Conservation (phyloP, 2,888 invertebrate genomes). For the Cryptocephalus moraei region DNA sequence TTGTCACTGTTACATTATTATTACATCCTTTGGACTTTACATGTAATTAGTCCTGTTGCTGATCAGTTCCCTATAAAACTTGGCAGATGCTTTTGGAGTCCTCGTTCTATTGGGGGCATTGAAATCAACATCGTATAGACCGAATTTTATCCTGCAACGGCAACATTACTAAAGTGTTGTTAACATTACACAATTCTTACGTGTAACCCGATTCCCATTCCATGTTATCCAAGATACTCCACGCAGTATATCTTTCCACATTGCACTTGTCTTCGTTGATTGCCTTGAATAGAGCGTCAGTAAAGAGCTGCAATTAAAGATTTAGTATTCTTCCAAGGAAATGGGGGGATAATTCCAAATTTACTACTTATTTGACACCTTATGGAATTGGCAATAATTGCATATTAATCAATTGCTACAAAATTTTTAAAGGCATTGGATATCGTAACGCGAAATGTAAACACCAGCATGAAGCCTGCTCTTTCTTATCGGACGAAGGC, state of each 20-base stretch:
- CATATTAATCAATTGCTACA: too few relatives aligned
- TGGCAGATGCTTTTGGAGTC: slow-evolving; percentile 52
- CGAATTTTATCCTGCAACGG: slow-evolving; percentile 52
- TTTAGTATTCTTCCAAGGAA: too few relatives aligned
- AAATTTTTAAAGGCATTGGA: too few relatives aligned
- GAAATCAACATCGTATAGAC: slow-evolving; percentile 59
- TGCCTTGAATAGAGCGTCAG: slow-evolving; percentile 34
- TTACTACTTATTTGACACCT: too few relatives aligned
- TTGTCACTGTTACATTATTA: too few relatives aligned
- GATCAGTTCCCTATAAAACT: slow-evolving; percentile 45
- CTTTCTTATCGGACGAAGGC: too few relatives aligned
- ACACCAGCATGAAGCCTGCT: too few relatives aligned
- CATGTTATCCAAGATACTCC: slow-evolving; percentile 74
- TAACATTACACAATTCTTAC: slow-evolving; percentile 38
- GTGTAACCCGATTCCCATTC: slow-evolving; percentile 70
- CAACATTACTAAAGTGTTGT: background rate
- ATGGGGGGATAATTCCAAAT: too few relatives aligned
- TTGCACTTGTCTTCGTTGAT: slow-evolving; percentile 42
- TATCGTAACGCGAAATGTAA: too few relatives aligned
- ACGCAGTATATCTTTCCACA: slow-evolving; percentile 59
- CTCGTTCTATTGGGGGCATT: slow-evolving; percentile 46
- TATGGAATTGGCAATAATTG: too few relatives aligned
- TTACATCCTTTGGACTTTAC: background rate
- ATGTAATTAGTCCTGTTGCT: slow-evolving; percentile 20
- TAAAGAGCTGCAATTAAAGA: slow-evolving; percentile 23